Percentiles rank a stretch among this genome's conserved stretches.
Evolutionary conservation across 2,797 vertebrate genomes (phyloP).

Genomic region (Myotis vivesi): DNA sequence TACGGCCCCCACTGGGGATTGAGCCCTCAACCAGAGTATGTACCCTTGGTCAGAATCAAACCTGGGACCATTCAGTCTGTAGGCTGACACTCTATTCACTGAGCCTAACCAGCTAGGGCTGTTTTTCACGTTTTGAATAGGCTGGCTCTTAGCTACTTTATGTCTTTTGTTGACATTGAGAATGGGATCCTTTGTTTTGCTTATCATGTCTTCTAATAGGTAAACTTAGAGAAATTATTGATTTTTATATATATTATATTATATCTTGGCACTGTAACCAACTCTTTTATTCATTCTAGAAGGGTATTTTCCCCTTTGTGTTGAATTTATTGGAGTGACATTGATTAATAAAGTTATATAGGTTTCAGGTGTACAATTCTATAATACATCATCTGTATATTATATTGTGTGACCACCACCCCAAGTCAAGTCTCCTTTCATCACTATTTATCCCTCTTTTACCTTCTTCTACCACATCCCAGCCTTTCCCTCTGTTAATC

Average conservation of each 20-base stretch:
- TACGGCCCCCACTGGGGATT: no score
- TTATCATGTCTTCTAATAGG: neutral
- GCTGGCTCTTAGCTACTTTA: neutral
- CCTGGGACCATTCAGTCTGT: no score
- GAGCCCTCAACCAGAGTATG: no score
- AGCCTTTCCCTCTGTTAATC: neutral
- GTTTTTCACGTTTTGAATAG: neutral
- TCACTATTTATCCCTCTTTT: neutral
- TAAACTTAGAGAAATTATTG: neutral
- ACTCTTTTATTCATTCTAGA: neutral
- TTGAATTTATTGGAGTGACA: neutral
- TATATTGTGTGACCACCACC: neutral
- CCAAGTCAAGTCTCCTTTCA: neutral
- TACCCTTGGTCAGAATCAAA: no score
- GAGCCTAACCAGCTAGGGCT: no score
- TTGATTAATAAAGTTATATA: neutral
- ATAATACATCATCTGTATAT: neutral
- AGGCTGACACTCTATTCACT: no score
- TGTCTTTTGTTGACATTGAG: neutral
- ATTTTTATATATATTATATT: neutral
- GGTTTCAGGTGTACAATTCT: neutral
- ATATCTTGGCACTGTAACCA: neutral
- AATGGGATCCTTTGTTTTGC: neutral
- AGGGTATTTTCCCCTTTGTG: neutral
- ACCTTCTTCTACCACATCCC: neutral